Base-by-base conservation (phyloP, 2,888 invertebrate genomes). In the Neuroscelio doddi region DNA sequence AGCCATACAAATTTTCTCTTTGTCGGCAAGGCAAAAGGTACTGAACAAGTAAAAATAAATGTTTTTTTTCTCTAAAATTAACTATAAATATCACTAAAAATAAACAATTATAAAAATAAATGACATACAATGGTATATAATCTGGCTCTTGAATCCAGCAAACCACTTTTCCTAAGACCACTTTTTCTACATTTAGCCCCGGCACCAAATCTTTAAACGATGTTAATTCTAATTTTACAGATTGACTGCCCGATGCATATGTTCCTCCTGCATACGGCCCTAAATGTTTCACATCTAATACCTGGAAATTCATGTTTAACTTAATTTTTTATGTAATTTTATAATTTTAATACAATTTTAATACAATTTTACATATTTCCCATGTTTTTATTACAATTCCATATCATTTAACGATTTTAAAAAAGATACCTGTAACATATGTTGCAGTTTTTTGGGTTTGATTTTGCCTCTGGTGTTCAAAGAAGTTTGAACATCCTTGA, bases 21-120 rank as follows among this genome's bases (percentile, higher is more conserved):
- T 88, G 85, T 95, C 95, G 38, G 93, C 88, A 78, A 95, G 84
- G 76, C 93, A 94, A 85, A 94, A 94, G 29, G 93, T 91, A 83
- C 94, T 94, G 85, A 32, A 17, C 52, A 14, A 26, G 15, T 24
- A 34, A 38, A 49, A 36, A 9, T 27, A 27, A 3, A 39, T 26
- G 5, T 30, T 30, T 30, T n/a, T n/a, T n/a, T n/a, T 27, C 8
- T 27, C 27, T 8, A 27, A 8, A 30, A 30, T 30, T 9, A 10
- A n/a, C 30, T 30, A 12, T 4, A 30, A 4, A n/a, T 4, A 7
- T 10, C 9, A 30, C 9, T 30, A 17, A 32, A 59, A 9, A n/a
- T 2, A 15, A 67, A 44, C 47, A 30, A 39, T 29, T 47, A 64
- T 36, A 9, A 36, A 36, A 89, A 91, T 30, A 1, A 10, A n/a